Conservation (phyloP, 2,797 vertebrate genomes). For the Artibeus jamaicensis region DNA sequence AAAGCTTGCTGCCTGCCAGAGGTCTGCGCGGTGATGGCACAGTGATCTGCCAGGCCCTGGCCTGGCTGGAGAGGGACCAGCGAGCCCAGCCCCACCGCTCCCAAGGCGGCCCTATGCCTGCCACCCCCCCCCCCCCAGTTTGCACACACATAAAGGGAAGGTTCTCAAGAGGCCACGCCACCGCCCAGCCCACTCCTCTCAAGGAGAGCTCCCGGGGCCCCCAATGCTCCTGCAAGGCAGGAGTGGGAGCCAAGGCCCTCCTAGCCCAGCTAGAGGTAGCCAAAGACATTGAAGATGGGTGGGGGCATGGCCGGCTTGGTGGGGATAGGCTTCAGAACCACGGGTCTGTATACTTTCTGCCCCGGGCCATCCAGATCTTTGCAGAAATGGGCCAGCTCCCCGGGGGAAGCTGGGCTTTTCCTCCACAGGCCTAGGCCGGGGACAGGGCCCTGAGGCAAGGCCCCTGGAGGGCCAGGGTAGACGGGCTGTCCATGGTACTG, state of each 20-base stretch:
- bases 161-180: neutral
- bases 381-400: slow-evolving; percentile 78
- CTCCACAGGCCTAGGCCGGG: slow-evolving; percentile 87
- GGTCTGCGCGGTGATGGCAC: rapidly evolving
- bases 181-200: neutral
- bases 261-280: slow-evolving; percentile 88
- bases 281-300: slow-evolving; percentile 94
- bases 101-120: neutral
- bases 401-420: slow-evolving; percentile 80
- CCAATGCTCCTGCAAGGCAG: neutral
- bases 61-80: neutral
- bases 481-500: slow-evolving; percentile 91
- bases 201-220: neutral
- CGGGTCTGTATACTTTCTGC: slow-evolving; percentile 90
- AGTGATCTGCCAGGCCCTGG: neutral
- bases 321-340: slow-evolving; percentile 97
- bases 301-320: slow-evolving; percentile 92
- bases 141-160: neutral
- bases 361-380: slow-evolving; percentile 81
- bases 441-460: slow-evolving; percentile 83
- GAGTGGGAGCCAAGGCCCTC: neutral
- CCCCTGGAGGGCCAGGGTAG: slow-evolving; percentile 84
- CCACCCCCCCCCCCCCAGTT: neutral
- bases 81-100: neutral
- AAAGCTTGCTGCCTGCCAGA: neutral